Evolutionary conservation across 2,797 vertebrate genomes (phyloP), one percentile per base, ranked within the genome.

Genomic region (Hafferia zeledoni): DNA sequence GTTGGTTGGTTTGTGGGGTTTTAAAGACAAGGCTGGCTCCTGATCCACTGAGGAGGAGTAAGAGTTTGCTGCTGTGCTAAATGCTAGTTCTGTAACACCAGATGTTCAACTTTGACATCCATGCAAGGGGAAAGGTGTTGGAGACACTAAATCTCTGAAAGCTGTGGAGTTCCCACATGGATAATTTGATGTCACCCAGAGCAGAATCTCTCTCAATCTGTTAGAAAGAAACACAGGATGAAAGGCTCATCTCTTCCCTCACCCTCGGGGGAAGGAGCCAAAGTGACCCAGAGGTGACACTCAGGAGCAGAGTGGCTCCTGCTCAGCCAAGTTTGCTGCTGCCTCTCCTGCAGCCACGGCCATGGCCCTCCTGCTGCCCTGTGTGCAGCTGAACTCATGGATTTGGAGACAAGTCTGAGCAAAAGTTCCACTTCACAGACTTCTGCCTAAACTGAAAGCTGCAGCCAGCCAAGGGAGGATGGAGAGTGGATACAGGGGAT

Each of bases 341-440:
- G 52, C 41, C 87, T 55, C 64, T 75, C 78, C 68, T 75, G 63
- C 78, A 92, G 44, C 17, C 35, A 13, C 5, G 39, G 55, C 44
- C 80, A 19, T 56, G 71, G 60, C 63, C 77, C 83, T 70, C 46
- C 17, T 25, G 74, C 81, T 52, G 64, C 37, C 55, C 61, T 81
- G 43, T 31, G 24, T 35, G 37, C 75, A 78, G 59, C 28, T 89
- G 70, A 64, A 94, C 87, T 84, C 63, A 46, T 74, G 74, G 76
- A 76, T 89, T 79, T 85, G 59, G 80, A 63, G 55, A 56, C 74
- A 93, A 88, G 27, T 55, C 60, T 91, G 84, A 69, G 41, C 30
- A 67, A 35, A 93, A 83, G 91, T 96, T 96, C 89, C 20, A 25
- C 80, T 95, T 95, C 91, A 87, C 68, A 87, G 83, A 55, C 33